These are phyloP conservation scores for Pipa parva DNA, from an alignment of 2,113 vertebrate genomes.

Conservation along the genomic window DNA sequence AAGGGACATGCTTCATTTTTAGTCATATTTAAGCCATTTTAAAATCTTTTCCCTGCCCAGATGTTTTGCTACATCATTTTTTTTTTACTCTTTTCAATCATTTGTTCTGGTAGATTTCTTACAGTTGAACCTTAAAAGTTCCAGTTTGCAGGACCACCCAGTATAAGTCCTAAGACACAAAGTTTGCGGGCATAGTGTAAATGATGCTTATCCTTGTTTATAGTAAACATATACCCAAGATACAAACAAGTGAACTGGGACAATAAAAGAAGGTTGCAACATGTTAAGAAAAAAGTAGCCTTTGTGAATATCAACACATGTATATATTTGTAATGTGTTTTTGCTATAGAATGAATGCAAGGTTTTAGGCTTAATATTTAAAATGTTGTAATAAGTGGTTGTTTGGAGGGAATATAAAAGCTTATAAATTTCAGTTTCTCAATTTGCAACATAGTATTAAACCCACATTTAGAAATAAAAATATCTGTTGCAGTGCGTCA, in stretches of 20 bases:
- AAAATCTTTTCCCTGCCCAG: constrained; percentile 6
- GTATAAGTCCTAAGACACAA: not conserved
- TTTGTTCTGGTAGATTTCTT: constrained; percentile 1
- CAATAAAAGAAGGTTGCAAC: not conserved
- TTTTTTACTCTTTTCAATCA: not conserved
- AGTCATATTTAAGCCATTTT: constrained; percentile 11
- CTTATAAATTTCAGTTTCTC: no score
- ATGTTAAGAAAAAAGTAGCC: not conserved
- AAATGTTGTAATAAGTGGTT: no score
- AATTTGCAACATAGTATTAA: no score
- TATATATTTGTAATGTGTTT: no score
- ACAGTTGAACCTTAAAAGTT: constrained; percentile 8
- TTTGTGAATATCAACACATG: no score
- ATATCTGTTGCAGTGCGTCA: no score
- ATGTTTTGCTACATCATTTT: constrained; percentile 4
- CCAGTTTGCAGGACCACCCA: not conserved
- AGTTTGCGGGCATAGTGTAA: not conserved
- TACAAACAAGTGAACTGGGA: not conserved
- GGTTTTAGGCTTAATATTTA: no score
- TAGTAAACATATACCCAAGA: not conserved
- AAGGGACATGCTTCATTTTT: constrained; percentile 2
- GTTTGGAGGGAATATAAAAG: no score
- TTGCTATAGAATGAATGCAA: no score
- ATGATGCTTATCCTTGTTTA: not conserved
- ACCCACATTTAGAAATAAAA: no score